These are phyloP conservation scores for Dendrophyllia cribrosa DNA, from an alignment of 64 coral and sea anemone genomes.

Conservation along the genomic window DNA sequence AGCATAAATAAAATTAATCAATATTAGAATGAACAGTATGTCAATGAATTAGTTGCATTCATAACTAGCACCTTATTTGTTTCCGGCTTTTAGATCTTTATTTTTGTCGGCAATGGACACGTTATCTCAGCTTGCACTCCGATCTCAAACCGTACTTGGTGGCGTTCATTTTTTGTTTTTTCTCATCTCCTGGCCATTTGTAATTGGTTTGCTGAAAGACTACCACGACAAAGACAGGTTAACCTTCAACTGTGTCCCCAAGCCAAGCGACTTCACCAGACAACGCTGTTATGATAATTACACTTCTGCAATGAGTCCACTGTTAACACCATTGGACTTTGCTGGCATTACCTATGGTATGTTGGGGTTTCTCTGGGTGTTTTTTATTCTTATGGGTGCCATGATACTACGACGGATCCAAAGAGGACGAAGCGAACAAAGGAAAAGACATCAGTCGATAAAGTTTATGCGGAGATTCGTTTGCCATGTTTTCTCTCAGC, in stretches of 20 bases:
- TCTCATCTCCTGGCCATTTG: constrained; percentile 5
- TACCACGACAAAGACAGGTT: background rate
- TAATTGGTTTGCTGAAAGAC: constrained; percentile 8
- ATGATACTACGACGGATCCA: background rate
- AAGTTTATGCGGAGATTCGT: background rate
- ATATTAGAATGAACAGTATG: too few relatives aligned
- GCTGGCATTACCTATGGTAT: background rate
- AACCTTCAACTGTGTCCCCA: constrained; percentile 2
- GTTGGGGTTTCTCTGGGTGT: background rate
- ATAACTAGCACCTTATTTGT: background rate
- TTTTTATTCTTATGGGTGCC: background rate
- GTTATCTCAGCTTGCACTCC: background rate
- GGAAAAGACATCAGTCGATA: background rate
- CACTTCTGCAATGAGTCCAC: background rate
- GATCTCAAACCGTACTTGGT: background rate
- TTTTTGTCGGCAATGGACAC: background rate
- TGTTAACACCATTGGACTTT: constrained; percentile 7
- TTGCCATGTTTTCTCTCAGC: background rate
- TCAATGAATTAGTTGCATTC: too few relatives aligned
- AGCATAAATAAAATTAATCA: too few relatives aligned
- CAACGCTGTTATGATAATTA: constrained; percentile 4
- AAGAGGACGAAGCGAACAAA: too few relatives aligned
- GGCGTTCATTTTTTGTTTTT: background rate
- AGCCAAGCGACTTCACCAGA: constrained; percentile 1
- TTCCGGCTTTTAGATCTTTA: background rate